phyloP scores from a whole-genome alignment of 2,888 invertebrate genomes.

The Neelides folsomi region DNA sequence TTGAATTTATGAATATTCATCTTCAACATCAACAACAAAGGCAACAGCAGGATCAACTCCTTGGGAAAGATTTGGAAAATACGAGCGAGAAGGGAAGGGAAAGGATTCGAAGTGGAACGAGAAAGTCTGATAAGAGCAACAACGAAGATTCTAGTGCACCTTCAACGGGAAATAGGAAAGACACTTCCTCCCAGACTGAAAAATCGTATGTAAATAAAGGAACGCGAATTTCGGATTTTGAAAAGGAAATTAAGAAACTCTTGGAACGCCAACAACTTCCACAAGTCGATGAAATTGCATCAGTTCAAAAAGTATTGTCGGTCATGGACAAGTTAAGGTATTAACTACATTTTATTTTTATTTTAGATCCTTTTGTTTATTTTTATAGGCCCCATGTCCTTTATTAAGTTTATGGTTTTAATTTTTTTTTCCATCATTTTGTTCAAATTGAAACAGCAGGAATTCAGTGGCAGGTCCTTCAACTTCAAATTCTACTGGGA shows the following conservation, averaged over 20 bases:
- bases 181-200: slow-evolving; percentile 32
- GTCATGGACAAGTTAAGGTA: slow-evolving; percentile 32
- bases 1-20: slow-evolving; percentile 15
- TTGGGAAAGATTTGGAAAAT: neutral
- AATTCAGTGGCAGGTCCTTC: slow-evolving; percentile 19
- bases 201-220: slow-evolving; percentile 32
- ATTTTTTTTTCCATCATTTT: neutral
- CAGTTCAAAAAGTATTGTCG: slow-evolving; percentile 30
- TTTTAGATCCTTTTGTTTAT: neutral
- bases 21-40: neutral
- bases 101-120: no score
- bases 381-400: neutral
- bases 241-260: slow-evolving; percentile 64
- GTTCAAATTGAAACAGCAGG: neutral
- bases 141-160: slow-evolving; percentile 25
- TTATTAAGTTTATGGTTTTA: neutral
- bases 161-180: slow-evolving; percentile 30
- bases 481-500: slow-evolving; percentile 14
- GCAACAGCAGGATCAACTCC: slow-evolving; percentile 1
- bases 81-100: neutral
- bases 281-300: slow-evolving; percentile 32
- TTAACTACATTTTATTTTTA: neutral
- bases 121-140: slow-evolving; percentile 4
- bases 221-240: slow-evolving; percentile 46
- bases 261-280: slow-evolving; percentile 55